Conservation (phyloP, 2,888 invertebrate genomes). For the Mesopsocus fuscifrons region DNA sequence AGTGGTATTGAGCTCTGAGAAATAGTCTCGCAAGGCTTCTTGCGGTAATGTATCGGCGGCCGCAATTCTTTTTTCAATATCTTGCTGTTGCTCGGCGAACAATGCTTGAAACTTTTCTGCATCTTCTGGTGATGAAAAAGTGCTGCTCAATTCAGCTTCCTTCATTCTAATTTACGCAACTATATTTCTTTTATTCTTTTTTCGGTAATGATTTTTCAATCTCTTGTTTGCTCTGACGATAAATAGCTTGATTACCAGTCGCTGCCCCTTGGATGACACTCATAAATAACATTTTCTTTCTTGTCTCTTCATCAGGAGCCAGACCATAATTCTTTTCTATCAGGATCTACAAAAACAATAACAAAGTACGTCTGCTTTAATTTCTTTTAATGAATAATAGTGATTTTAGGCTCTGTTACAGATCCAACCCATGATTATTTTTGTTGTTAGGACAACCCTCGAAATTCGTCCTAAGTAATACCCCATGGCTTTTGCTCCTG, state of each 20-base stretch:
- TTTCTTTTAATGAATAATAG: too few species aligned
- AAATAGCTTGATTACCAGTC: constrained; percentile 25
- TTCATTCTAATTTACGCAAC: too few species aligned
- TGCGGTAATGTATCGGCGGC: constrained; percentile 27
- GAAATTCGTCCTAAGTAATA: too few species aligned
- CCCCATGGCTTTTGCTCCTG: too few species aligned
- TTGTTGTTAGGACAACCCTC: too few species aligned
- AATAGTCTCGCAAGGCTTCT: constrained; percentile 22
- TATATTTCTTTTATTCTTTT: constrained; percentile 42
- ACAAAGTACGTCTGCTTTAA: constrained; percentile 17
- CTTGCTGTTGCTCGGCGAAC: constrained; percentile 44
- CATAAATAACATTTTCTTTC: constrained; percentile 23
- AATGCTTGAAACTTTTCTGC: constrained; percentile 19
- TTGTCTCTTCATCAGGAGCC: constrained; percentile 28
- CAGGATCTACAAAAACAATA: constrained; percentile 8
- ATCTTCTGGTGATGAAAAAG: too few species aligned
- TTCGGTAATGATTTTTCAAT: constrained; percentile 43
- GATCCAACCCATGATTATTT: too few species aligned
- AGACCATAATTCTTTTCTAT: constrained; percentile 24
- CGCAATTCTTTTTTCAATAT: constrained; percentile 39
- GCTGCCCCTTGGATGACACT: constrained; percentile 31
- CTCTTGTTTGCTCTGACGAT: constrained; percentile 34
- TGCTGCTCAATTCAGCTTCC: too few species aligned
- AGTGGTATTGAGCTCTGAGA: constrained; percentile 49
- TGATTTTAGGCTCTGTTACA: too few species aligned